Evolutionary conservation across 1,140 invertebrate species (phyloP), one percentile per base, ranked within the genome.

Genomic region (Tetraneura akinire): DNA sequence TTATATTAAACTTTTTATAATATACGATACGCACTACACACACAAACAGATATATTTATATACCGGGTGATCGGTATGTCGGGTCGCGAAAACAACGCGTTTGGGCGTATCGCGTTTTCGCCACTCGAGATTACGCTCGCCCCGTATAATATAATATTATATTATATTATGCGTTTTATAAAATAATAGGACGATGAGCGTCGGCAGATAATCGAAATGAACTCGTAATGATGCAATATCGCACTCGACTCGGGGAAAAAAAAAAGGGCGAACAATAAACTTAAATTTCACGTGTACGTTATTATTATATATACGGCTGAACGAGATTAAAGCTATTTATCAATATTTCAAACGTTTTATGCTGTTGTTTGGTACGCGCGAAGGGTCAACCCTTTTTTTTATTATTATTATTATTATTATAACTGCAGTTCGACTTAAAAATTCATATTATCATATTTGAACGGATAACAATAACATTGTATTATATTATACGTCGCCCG

Each of bases 201-300:
- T 14, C 62, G 9, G 23, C 47, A 18, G 47, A 71, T 71, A 71
- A 71, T 71, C 68, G 45, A 71, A 71, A 51, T 51, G 68, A 51
- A 71, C 68, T 51, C 47, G 45, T 71, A 71, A 71, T 71, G 68
- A 71, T 51, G 47, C 49, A 51, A 71, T 71, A 71, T 51, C 14
- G 47, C 45, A 51, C 68, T 71, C 68, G 47, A 71, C 68, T 71
- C 45, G 11, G 29, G 26, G n/a, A n/a, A n/a, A 3, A 37, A 4
- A 37, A 37, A 37, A 37, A 37, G 32, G 32, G 32, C 32, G 32
- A 37, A 70, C 66, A 70, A 70, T 70, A 23, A 70, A 49, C 42
- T 70, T n/a, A 1, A 18, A 49, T 49, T 66, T 66, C 6, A 37
- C 32, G 8, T 37, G 32, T n/a, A 8, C 8, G 8, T 37, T 37